These are phyloP conservation scores for Gobius niger DNA, from an alignment of 2,113 vertebrate genomes.

Conservation along the genomic window DNA sequence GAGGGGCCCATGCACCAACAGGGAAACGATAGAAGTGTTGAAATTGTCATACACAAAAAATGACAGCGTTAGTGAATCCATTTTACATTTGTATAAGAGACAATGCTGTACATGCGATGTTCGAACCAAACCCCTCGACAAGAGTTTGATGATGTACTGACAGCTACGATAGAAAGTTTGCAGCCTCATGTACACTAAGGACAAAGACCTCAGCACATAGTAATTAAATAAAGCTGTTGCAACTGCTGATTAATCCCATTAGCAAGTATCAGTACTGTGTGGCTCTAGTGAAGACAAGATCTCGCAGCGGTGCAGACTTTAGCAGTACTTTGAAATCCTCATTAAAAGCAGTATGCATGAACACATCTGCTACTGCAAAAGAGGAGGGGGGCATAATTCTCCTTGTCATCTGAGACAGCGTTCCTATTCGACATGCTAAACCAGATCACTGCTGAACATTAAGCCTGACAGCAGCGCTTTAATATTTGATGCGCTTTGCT, in stretches of 20 bases:
- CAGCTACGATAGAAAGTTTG: no score
- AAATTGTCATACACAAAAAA: constrained; percentile 13
- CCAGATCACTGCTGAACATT: constrained; percentile 75
- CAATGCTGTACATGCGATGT: neutral
- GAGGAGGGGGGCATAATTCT: constrained; percentile 49
- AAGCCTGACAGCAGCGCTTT: constrained; percentile 66
- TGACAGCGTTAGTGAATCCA: constrained; percentile 36
- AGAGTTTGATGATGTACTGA: neutral
- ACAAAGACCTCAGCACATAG: constrained; percentile 15
- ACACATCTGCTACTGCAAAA: constrained; percentile 38
- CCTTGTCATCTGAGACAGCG: constrained; percentile 63
- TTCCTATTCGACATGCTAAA: constrained; percentile 69
- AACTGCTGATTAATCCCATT: constrained; percentile 33
- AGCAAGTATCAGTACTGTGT: constrained; percentile 38
- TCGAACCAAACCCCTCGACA: constrained; percentile 9
- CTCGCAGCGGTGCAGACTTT: constrained; percentile 32
- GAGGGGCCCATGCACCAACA: constrained; percentile 18
- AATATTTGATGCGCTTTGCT: constrained; percentile 72
- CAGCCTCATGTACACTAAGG: constrained; percentile 17
- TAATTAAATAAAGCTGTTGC: constrained; percentile 30
- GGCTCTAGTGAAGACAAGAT: constrained; percentile 27
- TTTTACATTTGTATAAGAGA: constrained; percentile 28
- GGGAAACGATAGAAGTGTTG: constrained; percentile 32
- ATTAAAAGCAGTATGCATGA: constrained; percentile 58
- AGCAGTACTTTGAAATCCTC: constrained; percentile 60